Percentiles rank a stretch among this genome's conserved stretches.
phyloP scores from a whole-genome alignment of 2,888 invertebrate species.

The Mayetiola destructor region DNA sequence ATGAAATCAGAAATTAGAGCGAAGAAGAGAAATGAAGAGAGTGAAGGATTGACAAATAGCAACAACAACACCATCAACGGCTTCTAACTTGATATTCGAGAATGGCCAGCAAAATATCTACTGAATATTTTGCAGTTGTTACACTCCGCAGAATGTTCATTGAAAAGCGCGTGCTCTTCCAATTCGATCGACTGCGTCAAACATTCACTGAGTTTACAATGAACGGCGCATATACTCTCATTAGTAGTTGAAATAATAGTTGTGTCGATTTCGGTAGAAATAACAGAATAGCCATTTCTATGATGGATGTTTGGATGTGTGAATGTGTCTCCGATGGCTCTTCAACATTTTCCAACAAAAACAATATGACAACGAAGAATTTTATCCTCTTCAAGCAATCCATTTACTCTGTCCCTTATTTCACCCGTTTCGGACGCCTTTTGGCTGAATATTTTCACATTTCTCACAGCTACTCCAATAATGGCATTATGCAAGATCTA shows the following conservation, averaged over 20 bases:
- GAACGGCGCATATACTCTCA: conserved; percentile 8
- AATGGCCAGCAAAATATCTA: too few species aligned
- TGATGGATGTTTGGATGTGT: not conserved
- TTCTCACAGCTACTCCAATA: not conserved
- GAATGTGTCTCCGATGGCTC: not conserved
- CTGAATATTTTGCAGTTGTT: conserved; percentile 1
- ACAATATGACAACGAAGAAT: not conserved
- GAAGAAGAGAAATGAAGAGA: too few species aligned
- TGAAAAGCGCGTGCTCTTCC: conserved; percentile 13
- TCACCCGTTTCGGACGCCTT: not conserved
- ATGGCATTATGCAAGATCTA: not conserved
- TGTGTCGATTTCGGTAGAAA: too few species aligned
- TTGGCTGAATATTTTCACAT: not conserved
- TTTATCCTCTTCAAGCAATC: not conserved
- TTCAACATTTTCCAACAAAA: not conserved
- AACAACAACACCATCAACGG: too few species aligned
- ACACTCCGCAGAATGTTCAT: conserved; percentile 4
- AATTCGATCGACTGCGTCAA: conserved; percentile 14
- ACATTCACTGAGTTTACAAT: conserved; percentile 4
- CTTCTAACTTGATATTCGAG: too few species aligned
- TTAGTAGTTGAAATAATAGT: not conserved
- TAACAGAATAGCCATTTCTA: not conserved
- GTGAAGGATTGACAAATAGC: too few species aligned
- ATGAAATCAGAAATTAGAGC: too few species aligned
- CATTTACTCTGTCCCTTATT: not conserved